These are phyloP conservation scores for Benitochromis conjunctus DNA, from an alignment of 2,113 vertebrate genomes.

Conservation along the genomic window DNA sequence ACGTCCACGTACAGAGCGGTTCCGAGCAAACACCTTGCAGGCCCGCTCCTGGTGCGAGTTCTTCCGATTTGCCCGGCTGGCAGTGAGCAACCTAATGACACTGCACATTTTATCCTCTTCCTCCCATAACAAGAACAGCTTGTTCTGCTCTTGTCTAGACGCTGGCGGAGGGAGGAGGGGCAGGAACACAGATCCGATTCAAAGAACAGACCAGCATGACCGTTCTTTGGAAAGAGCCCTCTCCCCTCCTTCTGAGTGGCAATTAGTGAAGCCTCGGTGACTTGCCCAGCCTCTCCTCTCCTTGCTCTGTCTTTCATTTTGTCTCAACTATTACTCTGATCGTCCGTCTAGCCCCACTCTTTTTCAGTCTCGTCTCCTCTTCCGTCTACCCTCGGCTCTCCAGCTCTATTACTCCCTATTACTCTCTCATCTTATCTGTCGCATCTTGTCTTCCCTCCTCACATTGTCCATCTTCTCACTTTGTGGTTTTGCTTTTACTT, in stretches of 20 bases:
- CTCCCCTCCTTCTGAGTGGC: conserved; percentile 69
- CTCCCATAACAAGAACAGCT: conserved; percentile 64
- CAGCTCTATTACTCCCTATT: conserved; percentile 31
- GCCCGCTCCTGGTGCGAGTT: conserved; percentile 13
- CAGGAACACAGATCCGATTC: conserved; percentile 48
- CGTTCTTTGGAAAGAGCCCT: conserved; percentile 59
- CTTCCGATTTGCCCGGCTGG: conserved; percentile 31
- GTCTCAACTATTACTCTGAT: conserved; percentile 32
- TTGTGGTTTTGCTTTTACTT: background rate
- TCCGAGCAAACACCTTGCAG: conserved; percentile 13
- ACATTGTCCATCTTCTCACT: conserved; percentile 12
- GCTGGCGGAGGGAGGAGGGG: conserved; percentile 1
- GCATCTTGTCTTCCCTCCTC: conserved; percentile 10
- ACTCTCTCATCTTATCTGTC: conserved; percentile 26
- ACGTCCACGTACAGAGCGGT: background rate
- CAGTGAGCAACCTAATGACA: conserved; percentile 52
- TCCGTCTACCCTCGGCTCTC: conserved; percentile 24
- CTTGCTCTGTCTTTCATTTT: conserved; percentile 16
- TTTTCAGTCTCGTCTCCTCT: conserved; percentile 22
- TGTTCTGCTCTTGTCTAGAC: conserved; percentile 74
- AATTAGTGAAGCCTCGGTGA: conserved; percentile 68
- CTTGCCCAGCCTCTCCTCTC: conserved; percentile 46
- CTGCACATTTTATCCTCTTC: conserved; percentile 61
- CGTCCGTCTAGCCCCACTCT: conserved; percentile 18
- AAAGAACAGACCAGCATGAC: conserved; percentile 67